Conservation (phyloP, 2,113 vertebrate genomes). For the Prunella fulvescens region DNA sequence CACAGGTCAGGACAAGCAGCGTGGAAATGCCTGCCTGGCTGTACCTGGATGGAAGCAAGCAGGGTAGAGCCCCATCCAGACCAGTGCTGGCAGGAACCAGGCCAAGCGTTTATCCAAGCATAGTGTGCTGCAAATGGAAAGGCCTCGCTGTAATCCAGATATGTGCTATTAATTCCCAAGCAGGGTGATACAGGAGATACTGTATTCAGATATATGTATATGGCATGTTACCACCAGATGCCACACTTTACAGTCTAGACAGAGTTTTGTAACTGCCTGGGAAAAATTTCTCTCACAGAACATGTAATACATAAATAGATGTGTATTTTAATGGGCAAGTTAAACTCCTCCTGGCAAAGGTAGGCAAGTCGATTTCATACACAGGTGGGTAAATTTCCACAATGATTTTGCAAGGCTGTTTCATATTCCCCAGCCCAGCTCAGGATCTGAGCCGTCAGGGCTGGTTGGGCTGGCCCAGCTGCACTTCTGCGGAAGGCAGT, state of each 20-base stretch:
- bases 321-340: conserved; percentile 63
- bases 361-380: conserved; percentile 54
- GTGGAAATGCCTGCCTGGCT: not conserved
- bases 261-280: conserved; percentile 64
- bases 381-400: conserved; percentile 64
- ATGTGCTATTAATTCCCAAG: not conserved
- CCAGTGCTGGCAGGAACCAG: not conserved
- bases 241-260: conserved; percentile 55
- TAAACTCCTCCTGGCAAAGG: conserved; percentile 64
- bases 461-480: not conserved
- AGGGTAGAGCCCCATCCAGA: not conserved
- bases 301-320: conserved; percentile 63
- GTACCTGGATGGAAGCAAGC: not conserved
- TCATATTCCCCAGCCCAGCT: conserved; percentile 1
- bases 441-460: not conserved
- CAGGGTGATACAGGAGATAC: not conserved
- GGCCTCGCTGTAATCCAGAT: not conserved
- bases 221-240: conserved; percentile 58
- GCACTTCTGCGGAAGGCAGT: not conserved
- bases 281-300: conserved; percentile 62
- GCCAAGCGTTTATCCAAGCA: not conserved
- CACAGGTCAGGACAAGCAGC: not conserved
- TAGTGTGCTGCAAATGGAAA: not conserved
- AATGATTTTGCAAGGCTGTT: conserved; percentile 61
- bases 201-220: conserved; percentile 45